Evolutionary conservation across 2,113 vertebrate species (phyloP), one percentile per base, ranked within the genome.

Genomic region (Tetrao urogallus): DNA sequence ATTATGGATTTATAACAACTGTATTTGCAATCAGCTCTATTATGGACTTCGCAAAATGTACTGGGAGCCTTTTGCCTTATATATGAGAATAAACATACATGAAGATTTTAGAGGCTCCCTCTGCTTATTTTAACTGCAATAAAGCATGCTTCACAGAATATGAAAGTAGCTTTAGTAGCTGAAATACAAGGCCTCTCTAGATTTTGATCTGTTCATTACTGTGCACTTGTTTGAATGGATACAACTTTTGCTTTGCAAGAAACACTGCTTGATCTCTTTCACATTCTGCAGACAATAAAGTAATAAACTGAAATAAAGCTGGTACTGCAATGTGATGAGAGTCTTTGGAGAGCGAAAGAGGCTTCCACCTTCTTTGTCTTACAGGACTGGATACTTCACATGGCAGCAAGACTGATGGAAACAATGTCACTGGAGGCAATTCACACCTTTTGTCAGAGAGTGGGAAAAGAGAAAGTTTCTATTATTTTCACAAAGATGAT

Each of bases 291-390:
- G 66, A 72, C 66, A 91, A 81, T 82, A 94, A 93, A 88, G 82
- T 47, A 93, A 94, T 93, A 90, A 94, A 94, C 40, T 9, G 61
- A 90, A 94, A 81, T 93, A 92, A 92, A 90, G 73, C 58, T 66
- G 58, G 82, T 92, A 42, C 52, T 78, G 30, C 73, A 63, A 17
- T 32, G 73, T 50, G 73, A 72, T 54, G 63, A 79, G 76, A 92
- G 63, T 27, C 54, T 94, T 93, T 58, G 18, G 63, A 45, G 82
- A 82, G 48, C 65, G n/a, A 63, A 72, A 90, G 70, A 48, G 77
- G 48, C 43, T 79, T 73, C 65, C n/a, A 75, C 24, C 36, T 88
- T 82, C 82, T 88, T 95, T 94, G 82, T 90, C 54, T 95, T 58
- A 66, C 27, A 22, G 58, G 70, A 64, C 24, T 58, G 50, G 22